These are phyloP conservation scores for Takifugu bimaculatus DNA, from an alignment of 2,113 vertebrate genomes.

Conservation along the genomic window DNA sequence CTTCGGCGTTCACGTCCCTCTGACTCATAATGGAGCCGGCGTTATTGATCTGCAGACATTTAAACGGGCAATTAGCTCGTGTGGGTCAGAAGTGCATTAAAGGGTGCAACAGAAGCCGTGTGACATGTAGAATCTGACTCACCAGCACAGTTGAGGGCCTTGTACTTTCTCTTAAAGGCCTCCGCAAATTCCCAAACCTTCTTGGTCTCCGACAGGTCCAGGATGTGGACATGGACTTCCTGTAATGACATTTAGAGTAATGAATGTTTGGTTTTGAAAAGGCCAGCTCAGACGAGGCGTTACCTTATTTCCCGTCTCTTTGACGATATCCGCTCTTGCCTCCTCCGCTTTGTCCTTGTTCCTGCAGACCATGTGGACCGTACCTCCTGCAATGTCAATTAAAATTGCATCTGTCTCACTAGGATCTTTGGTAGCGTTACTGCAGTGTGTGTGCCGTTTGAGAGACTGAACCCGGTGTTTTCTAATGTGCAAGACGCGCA, in stretches of 20 bases:
- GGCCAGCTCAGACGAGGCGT: not conserved
- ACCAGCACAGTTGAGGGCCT: constrained; percentile 79
- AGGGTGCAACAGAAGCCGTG: not conserved
- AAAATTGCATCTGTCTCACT: not conserved
- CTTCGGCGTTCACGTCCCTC: constrained; percentile 73
- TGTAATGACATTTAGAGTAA: constrained; percentile 39
- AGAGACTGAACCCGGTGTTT: too few species aligned
- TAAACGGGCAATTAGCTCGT: not conserved
- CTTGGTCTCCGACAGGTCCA: constrained; percentile 76
- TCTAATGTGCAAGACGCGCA: too few species aligned
- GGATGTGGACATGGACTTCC: constrained; percentile 77
- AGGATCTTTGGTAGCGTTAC: not conserved
- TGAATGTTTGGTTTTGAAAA: not conserved
- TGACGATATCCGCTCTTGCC: constrained; percentile 75
- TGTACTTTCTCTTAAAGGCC: constrained; percentile 75
- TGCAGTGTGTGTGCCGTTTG: not conserved
- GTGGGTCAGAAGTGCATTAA: not conserved
- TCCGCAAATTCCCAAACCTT: constrained; percentile 81
- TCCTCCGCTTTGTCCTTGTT: constrained; percentile 81
- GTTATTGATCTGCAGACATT: constrained; percentile 73
- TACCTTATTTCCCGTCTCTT: constrained; percentile 79
- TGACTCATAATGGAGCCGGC: constrained; percentile 76
- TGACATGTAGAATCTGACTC: constrained; percentile 7
- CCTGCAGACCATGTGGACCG: constrained; percentile 79
- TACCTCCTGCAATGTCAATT: constrained; percentile 65